A percentile compares a stretch with the other conserved stretches of the same genome.
Conservation (phyloP, 2,888 invertebrate species). For the Patella caerulea region DNA sequence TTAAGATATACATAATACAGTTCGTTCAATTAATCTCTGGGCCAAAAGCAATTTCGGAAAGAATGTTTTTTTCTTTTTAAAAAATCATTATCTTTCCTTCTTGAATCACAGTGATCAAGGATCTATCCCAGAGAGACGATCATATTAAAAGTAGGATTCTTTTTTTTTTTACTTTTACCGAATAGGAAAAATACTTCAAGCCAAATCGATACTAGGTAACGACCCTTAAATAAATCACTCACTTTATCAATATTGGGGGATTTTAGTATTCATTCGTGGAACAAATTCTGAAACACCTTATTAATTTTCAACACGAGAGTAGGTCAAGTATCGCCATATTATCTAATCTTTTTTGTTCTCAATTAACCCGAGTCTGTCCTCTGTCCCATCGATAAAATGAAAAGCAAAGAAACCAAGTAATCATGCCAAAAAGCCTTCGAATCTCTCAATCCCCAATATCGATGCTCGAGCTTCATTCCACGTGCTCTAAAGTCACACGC, state of each 20-base stretch:
- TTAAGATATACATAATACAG: too few species aligned
- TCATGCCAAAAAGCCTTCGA: slow-evolving; percentile 1
- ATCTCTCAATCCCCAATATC: slow-evolving; percentile 6
- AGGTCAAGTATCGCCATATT: neutral
- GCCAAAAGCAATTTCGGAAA: too few species aligned
- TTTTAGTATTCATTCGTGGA: neutral
- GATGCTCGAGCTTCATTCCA: slow-evolving; percentile 8
- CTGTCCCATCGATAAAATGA: neutral
- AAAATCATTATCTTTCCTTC: too few species aligned
- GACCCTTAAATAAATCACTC: neutral
- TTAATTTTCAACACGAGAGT: slow-evolving; percentile 7
- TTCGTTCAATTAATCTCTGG: too few species aligned
- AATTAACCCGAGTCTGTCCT: slow-evolving; percentile 4
- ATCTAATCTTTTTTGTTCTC: neutral
- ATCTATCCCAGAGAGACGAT: too few species aligned
- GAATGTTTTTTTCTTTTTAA: too few species aligned
- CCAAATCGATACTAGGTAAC: too few species aligned
- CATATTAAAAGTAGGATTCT: too few species aligned
- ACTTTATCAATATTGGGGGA: neutral
- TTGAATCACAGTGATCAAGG: too few species aligned
- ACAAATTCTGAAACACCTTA: slow-evolving; percentile 10
- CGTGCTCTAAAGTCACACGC: slow-evolving; percentile 7
- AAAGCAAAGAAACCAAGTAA: slow-evolving; percentile 5
- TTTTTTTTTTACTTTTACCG: too few species aligned
- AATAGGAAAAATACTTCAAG: too few species aligned